A percentile compares a stretch with the other conserved stretches of the same genome.
Evolutionary conservation across 2,888 invertebrate genomes (phyloP).

Genomic region (Syritta pipiens): DNA sequence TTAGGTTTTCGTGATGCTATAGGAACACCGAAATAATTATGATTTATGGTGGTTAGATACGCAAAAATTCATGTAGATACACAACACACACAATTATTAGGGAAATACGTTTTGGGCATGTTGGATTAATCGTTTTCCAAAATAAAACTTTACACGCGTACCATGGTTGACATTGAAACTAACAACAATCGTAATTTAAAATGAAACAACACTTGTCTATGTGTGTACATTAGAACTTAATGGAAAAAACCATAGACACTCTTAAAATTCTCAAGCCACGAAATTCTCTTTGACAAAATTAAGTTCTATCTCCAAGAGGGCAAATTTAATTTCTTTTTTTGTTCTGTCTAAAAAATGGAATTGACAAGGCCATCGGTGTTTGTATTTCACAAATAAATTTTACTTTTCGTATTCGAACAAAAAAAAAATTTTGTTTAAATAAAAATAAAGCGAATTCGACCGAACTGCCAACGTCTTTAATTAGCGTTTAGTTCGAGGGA

Average conservation of each 20-base stretch:
- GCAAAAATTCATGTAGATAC: too few species aligned
- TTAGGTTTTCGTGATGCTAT: too few species aligned
- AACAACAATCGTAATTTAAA: not conserved
- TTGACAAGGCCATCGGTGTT: not conserved
- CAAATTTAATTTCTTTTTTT: not conserved
- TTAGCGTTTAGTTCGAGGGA: not conserved
- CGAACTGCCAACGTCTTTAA: not conserved
- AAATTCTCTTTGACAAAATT: too few species aligned
- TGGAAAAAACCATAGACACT: not conserved
- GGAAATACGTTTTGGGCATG: too few species aligned
- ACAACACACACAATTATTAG: not conserved
- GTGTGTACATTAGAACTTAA: too few species aligned
- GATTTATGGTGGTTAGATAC: too few species aligned
- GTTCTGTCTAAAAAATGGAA: too few species aligned
- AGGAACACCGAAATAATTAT: too few species aligned
- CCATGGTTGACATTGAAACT: not conserved
- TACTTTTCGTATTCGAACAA: slow-evolving; percentile 1
- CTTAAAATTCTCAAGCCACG: too few species aligned
- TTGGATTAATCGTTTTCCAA: too few species aligned
- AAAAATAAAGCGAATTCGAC: not conserved
- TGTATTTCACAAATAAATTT: slow-evolving; percentile 12
- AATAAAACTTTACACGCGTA: not conserved
- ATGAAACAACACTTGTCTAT: not conserved
- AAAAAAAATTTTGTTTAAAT: not conserved
- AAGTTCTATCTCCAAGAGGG: too few species aligned